Base-by-base conservation (phyloP, 2,888 invertebrate genomes). In the Luperina testacea region DNA sequence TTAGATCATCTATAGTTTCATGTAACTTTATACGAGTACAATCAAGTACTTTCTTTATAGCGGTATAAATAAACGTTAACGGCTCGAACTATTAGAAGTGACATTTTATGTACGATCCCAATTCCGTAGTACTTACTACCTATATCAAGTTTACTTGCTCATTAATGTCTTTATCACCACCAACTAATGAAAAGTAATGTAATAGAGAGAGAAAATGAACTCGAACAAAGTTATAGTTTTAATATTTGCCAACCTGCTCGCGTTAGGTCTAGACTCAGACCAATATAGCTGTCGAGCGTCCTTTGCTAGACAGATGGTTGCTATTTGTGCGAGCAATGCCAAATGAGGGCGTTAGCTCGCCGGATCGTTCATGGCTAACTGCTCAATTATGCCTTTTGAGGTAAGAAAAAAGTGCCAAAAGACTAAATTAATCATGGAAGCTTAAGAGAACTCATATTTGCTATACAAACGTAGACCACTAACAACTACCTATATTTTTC, bases 291-390 rank as follows among this genome's bases (percentile, higher is more conserved):
- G 75, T 67, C 63, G 72, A 86, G 83, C 89, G 89, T 85, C 89
- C 90, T 89, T 83, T 86, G 80, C 87, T 82, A 88, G 88, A 87
- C 88, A 88, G 82, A 87, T 88, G 86, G 85, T 85, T 85, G 87
- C 84, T 89, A 90, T 90, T 91, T 87, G 81, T 80, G 85, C 88
- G 78, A 85, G 90, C 90, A 90, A 89, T 89, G 88, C 90, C 88
- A 91, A 91, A 90, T 87, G 90, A 90, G 91, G 90, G 83, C 92
- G 87, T 89, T 90, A 84, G 78, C 91, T 86, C 80, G 53, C 38
- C 78, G 63, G 65, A 72, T 77, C 83, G 88, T 84, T 89, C 87
- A 87, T 85, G 89, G 90, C 80, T 86, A 83, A 87, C 84, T 69
- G 72, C 77, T 80, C 84, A 82, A 80, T 80, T 84, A 77, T 78